Evolutionary conservation across 2,113 vertebrate species (phyloP).

Genomic region (Dunckerocampus dactyliophorus): DNA sequence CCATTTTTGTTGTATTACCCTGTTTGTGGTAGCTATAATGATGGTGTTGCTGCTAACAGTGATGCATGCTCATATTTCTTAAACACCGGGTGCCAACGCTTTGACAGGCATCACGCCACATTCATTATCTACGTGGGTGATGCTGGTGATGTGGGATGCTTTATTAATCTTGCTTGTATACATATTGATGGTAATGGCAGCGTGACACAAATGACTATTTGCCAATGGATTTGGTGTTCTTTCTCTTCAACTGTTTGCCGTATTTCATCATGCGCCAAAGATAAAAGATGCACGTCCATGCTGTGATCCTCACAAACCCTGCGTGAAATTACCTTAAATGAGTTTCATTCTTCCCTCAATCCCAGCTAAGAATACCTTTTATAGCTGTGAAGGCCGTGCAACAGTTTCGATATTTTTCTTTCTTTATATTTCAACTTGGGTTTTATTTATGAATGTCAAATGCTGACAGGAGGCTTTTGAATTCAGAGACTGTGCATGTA

Average conservation of each 20-base stretch:
- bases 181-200: constrained; percentile 34
- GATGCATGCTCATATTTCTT: constrained; percentile 42
- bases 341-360: constrained; percentile 16
- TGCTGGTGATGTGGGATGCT: constrained; percentile 45
- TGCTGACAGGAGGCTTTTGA: constrained; percentile 20
- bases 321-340: constrained; percentile 22
- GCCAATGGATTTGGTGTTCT: constrained; percentile 44
- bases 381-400: neutral
- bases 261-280: constrained; percentile 41
- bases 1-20: constrained; percentile 21
- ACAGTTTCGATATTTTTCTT: constrained; percentile 3
- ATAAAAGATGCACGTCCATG: constrained; percentile 30
- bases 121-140: constrained; percentile 47
- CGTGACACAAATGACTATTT: constrained; percentile 51
- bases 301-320: constrained; percentile 20
- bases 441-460: constrained; percentile 39
- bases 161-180: constrained; percentile 46
- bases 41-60: constrained; percentile 35
- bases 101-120: constrained; percentile 49
- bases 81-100: constrained; percentile 32
- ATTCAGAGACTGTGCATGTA: constrained; percentile 19
- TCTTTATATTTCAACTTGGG: constrained; percentile 7
- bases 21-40: constrained; percentile 36
- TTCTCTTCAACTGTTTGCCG: constrained; percentile 30
- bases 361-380: constrained; percentile 8